Percentiles rank a stretch among this genome's conserved stretches.
phyloP scores from a whole-genome alignment of 2,797 vertebrate species.

The Eutrigla gurnardus region DNA sequence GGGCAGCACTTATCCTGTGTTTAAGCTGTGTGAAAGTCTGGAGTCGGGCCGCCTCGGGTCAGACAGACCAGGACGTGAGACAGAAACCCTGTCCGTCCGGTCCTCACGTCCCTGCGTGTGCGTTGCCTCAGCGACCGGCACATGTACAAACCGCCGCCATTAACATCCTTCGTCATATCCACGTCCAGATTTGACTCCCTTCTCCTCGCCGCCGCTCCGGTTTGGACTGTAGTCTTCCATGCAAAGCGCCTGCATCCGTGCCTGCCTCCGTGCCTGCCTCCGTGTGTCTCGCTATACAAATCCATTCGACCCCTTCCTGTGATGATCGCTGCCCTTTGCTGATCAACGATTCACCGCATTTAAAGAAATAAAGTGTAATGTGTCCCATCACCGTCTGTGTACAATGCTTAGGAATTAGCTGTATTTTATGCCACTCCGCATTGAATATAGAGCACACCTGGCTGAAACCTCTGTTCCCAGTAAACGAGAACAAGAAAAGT shows the following conservation, averaged over 20 bases:
- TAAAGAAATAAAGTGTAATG: neutral
- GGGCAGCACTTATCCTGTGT: slow-evolving; percentile 40
- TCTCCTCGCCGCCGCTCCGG: neutral
- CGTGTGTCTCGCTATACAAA: neutral
- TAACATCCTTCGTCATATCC: slow-evolving; percentile 4
- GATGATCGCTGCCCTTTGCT: slow-evolving; percentile 7
- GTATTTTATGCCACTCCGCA: neutral
- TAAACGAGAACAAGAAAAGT: neutral
- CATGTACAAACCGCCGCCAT: neutral
- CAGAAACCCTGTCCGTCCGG: neutral
- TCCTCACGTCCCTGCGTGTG: no score
- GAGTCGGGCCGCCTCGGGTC: slow-evolving; percentile 38
- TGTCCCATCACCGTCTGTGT: neutral
- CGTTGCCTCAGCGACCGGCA: neutral
- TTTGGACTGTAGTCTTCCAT: neutral
- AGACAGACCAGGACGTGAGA: slow-evolving; percentile 7
- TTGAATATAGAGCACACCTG: neutral
- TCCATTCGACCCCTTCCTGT: slow-evolving; percentile 1
- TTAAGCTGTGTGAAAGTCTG: slow-evolving; percentile 34
- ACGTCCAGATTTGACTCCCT: neutral
- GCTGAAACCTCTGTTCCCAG: neutral
- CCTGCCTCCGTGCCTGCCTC: neutral
- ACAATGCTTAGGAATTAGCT: neutral
- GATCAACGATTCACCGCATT: slow-evolving; percentile 2
- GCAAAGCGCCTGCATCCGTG: neutral